Base-by-base conservation (phyloP, 30 jellyfish, hydroid and myxozoan species). In the Sanderia malayensis region DNA sequence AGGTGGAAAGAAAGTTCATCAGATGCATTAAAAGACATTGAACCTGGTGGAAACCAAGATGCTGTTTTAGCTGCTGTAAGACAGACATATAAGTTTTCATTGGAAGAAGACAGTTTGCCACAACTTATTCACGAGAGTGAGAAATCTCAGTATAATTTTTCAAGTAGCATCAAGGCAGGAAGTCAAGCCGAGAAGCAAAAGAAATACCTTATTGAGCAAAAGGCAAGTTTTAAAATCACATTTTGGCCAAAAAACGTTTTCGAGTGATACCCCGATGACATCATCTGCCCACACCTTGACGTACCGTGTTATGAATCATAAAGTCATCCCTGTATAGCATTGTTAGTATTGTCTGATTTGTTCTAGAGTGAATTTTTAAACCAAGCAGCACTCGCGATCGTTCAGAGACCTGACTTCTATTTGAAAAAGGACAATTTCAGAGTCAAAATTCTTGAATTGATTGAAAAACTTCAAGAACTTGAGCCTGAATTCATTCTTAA, bases 401-500 rank as follows among this genome's bases (percentile, higher is more conserved):
- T 87, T 18, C 41, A 74, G 73, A 70, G 76, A 47, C 96, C 96
- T n/a, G 81, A 73, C 22, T 67, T 79, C 31, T 58, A 72, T 21
- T 53, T 58, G 24, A 49, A 30, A 10, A 10, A 21, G 31, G 94
- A 87, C 32, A 18, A 49, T 31, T 81, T 83, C 34, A 73, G 96
- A 73, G 29, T 15, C 17, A 19, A 18, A 15, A 20, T 87, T 65
- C 57, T 87, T 28, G 62, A 71, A 46, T 63, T 62, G 22, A 67
- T 76, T 6, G 58, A 79, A 4, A 76, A 57, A 25, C 23, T 87
- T 59, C 58, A 70, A 49, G 71, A 65, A 4, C 44, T 44, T 4
- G 96, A 87, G 62, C 91, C 94, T 17, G 96, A 87, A 73, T 87
- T 87, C 66, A 63, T 87, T 27, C 58, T 87, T 29, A 87, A 87